Conservation (phyloP, 1,140 invertebrate species). For the Schlechtendalia chinensis region DNA sequence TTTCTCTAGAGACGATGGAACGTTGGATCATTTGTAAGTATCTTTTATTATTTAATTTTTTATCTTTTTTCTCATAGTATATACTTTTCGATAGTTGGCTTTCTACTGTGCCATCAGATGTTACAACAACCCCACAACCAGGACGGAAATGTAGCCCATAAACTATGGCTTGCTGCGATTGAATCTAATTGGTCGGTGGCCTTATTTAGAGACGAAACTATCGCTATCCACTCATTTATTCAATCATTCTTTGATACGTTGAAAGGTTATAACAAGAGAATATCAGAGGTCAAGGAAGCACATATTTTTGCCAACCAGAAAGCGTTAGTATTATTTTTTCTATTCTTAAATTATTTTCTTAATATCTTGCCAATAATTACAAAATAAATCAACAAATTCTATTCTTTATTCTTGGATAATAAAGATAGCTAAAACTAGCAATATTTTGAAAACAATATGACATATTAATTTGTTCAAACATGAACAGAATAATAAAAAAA, state of each 20-base stretch:
- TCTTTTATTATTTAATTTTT: not conserved
- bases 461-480: too few relatives aligned
- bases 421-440: too few relatives aligned
- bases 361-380: too few relatives aligned
- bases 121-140: conserved; percentile 65
- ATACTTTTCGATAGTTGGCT: conserved; percentile 66
- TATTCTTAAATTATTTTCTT: too few relatives aligned
- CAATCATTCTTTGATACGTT: conserved; percentile 91
- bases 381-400: too few relatives aligned
- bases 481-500: too few relatives aligned
- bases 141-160: conserved; percentile 54
- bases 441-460: too few relatives aligned
- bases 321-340: conserved; percentile 59
- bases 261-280: conserved; percentile 90
- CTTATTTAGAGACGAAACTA: conserved; percentile 94
- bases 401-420: too few relatives aligned
- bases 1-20: conserved; percentile 93
- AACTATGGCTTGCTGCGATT: conserved; percentile 87
- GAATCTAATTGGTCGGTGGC: conserved; percentile 92
- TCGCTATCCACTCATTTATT: conserved; percentile 93
- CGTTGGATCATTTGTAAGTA: conserved; percentile 88
- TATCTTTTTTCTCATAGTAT: conserved; percentile 59
- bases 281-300: conserved; percentile 92
- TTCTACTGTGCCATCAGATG: conserved; percentile 84
- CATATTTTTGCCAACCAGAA: conserved; percentile 86